A percentile compares a stretch with the other conserved stretches of the same genome.
Conservation (phyloP, 1,140 invertebrate species). For the Holcopasites calliopsidis region DNA sequence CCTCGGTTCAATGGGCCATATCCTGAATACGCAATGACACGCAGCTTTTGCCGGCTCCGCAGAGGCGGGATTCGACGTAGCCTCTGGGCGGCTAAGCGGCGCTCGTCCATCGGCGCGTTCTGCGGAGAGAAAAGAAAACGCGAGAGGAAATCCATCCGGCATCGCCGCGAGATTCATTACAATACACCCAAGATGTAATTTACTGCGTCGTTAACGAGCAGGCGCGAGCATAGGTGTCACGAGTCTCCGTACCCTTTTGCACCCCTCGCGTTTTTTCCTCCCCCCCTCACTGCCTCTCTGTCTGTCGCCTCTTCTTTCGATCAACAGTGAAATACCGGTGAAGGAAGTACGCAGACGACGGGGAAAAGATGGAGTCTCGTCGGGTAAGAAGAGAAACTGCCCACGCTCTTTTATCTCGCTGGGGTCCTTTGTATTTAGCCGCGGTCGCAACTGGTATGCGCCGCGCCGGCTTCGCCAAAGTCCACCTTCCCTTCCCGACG, state of each 20-base stretch:
- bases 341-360: constrained; percentile 29
- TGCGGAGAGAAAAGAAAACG: constrained; percentile 40
- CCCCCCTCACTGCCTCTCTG: not conserved
- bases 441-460: constrained; percentile 58
- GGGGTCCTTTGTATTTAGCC: constrained; percentile 57
- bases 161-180: constrained; percentile 64
- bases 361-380: constrained; percentile 60
- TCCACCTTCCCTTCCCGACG: constrained; percentile 52
- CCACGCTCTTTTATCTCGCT: constrained; percentile 61
- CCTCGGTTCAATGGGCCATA: constrained; percentile 70
- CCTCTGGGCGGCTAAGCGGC: not conserved
- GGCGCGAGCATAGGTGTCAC: constrained; percentile 55
- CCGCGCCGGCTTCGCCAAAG: constrained; percentile 52
- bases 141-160: constrained; percentile 43
- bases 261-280: not conserved
- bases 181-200: constrained; percentile 60
- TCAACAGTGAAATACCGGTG: constrained; percentile 47
- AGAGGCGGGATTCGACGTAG: constrained; percentile 27
- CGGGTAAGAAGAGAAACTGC: constrained; percentile 57
- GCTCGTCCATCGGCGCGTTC: constrained; percentile 17
- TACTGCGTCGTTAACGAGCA: constrained; percentile 66
- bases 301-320: not conserved
- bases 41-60: constrained; percentile 49
- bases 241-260: constrained; percentile 32
- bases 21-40: constrained; percentile 74